Base-by-base conservation (phyloP, 2,888 invertebrate genomes). In the Notodonta ziczac region DNA sequence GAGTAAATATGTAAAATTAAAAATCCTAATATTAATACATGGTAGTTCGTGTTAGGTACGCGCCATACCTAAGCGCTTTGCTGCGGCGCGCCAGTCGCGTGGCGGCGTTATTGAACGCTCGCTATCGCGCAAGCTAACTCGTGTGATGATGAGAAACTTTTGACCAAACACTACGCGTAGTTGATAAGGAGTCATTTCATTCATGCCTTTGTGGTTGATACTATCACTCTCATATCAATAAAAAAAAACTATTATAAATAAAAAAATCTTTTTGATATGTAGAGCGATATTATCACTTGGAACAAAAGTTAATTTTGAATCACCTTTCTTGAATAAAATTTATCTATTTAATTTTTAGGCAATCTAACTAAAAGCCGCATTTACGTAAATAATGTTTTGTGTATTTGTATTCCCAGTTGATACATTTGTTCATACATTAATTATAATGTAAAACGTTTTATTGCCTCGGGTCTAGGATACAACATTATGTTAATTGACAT, bases 21-120 rank as follows among this genome's bases (percentile, higher is more conserved):
- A 78, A 82, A 77, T 77, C 77, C 74, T 80, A 79, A 76, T 79
- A 79, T 76, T 67, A 77, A 76, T 80, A 78, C 72, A 65, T 75
- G 71, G 63, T 73, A 60, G 69, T 71, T 67, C 74, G 71, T 79
- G 76, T 77, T 62, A 35, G 65, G 56, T 61, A 61, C 46, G 52
- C 53, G 61, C 56, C 3, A 60, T 50, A 58, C 53, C 35, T 42
- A 68, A 55, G 58, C 51, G 14, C 55, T 48, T 46, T 8, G 50
- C 46, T 44, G 54, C 60, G 58, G 46, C 54, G 42, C 39, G 55
- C 58, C 56, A 56, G 60, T 60, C 61, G 61, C 63, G 48, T 51
- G 39, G 63, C 60, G 60, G 55, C 60, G 44, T 55, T 42, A 54
- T 57, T 57, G 56, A 65, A 58, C 10, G 59, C 56, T 56, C 48